Base-by-base conservation (phyloP, 2,113 vertebrate species). In the Actenoides hombroni region DNA sequence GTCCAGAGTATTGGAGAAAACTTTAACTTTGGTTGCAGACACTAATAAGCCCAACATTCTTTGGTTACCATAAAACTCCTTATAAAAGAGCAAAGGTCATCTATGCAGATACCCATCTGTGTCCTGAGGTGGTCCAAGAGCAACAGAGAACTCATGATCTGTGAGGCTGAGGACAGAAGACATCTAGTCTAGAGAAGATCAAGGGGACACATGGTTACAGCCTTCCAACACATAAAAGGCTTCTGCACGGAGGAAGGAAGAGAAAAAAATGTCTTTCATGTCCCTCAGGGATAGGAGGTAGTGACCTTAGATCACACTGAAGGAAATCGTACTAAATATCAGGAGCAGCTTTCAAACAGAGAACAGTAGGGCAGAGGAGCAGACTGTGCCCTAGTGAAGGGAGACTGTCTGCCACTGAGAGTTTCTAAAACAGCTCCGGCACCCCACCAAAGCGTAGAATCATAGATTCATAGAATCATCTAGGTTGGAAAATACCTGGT, bases 121-220 rank as follows among this genome's bases (percentile, higher is more conserved):
- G 40, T 77, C 80, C 33, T 48, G 75, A 56, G 75, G 28, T 82
- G 39, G 39, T 37, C 59, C 48, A 68, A 39, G 21, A 63, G 24
- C 9, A 2, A 42, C 6, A 33, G 14, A 48, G 24, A 82, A 67
- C 93, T 86, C 86, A 77, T 92, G 93, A 89, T 78, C 81, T 35
- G 5, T 44, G 65, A 73, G 65, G 37, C 37, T 61, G 60, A 39
- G 59, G 64, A 82, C 29, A 28, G 64, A 76, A 87, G 91, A 73
- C 4, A 49, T 81, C 92, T 84, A 61, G 93, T 68, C 92, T 57
- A 40, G 60, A 57, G 83, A 59, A 95, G 81, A 95, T 95, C 86
- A 95, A 97, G 95, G 77, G 25, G 64, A 61, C 90, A 77, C 92
- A 63, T 96, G 93, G 90, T 78, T 78, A 18, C 77, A 4, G 53